Evolutionary conservation across 2,888 invertebrate genomes (phyloP).

Genomic region (Rotaria magnacalcarata): DNA sequence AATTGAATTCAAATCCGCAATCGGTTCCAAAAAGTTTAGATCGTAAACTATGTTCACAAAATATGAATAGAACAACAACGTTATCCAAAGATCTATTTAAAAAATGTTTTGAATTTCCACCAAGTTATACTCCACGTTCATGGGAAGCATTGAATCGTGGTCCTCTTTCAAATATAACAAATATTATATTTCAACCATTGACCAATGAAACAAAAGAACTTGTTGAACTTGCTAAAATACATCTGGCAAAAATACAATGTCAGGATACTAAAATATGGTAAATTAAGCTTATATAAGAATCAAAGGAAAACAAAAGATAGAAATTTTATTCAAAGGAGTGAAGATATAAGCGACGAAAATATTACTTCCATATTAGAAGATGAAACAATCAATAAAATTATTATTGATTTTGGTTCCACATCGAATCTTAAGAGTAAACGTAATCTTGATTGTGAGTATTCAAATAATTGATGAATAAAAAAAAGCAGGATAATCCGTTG

Average conservation of each 20-base stretch:
- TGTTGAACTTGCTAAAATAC: background rate
- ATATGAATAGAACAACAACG: background rate
- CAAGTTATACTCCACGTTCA: background rate
- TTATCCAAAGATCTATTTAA: background rate
- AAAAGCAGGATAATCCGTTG: background rate
- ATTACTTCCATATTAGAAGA: background rate
- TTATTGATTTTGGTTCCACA: background rate
- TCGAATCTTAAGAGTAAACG: background rate
- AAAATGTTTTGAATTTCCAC: background rate
- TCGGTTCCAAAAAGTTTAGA: background rate
- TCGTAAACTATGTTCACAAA: background rate
- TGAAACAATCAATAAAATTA: background rate
- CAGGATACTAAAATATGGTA: background rate
- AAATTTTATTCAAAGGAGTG: background rate
- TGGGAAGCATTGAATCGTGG: background rate
- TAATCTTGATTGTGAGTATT: background rate
- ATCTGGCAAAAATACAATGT: background rate
- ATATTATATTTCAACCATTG: background rate
- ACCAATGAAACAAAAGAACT: background rate
- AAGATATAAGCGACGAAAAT: background rate
- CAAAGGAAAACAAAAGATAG: background rate
- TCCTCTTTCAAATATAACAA: background rate
- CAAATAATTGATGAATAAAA: background rate
- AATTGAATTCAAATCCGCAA: background rate
- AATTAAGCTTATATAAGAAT: background rate